These are phyloP conservation scores for Lepisosteus osseus DNA, from an alignment of 2,113 vertebrate genomes.

Conservation along the genomic window DNA sequence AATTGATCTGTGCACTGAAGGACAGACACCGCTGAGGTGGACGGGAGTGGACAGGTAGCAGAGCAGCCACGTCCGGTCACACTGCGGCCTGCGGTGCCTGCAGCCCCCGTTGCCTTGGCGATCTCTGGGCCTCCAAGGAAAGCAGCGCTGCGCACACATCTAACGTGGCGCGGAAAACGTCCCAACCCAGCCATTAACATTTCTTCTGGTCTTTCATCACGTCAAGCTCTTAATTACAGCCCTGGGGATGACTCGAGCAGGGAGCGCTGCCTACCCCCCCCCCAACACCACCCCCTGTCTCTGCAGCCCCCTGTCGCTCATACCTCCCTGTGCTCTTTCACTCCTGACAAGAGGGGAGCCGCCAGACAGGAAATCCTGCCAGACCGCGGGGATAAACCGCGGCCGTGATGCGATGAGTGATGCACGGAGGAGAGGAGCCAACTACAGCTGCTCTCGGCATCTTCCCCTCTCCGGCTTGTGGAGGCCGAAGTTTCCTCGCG, in stretches of 20 bases:
- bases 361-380: constrained; percentile 10
- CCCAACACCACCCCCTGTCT: neutral
- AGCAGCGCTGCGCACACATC: neutral
- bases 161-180: neutral
- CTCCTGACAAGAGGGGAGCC: neutral
- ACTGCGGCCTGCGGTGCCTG: neutral
- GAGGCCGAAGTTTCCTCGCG: too few relatives aligned
- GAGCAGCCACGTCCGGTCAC: too few relatives aligned
- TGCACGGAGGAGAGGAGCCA: neutral
- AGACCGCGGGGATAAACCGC: neutral
- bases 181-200: neutral
- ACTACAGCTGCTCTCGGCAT: neutral
- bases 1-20: too few relatives aligned
- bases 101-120: neutral
- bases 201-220: neutral
- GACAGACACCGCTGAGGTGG: too few relatives aligned
- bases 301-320: neutral
- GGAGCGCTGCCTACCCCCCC: neutral
- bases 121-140: neutral
- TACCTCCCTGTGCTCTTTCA: neutral
- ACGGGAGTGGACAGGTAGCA: too few relatives aligned
- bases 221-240: neutral
- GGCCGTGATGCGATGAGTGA: too few relatives aligned
- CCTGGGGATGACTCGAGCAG: too few relatives aligned
- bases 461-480: neutral